These are phyloP conservation scores for Piezodorus guildinii DNA, from an alignment of 1,140 invertebrate genomes.

Conservation along the genomic window DNA sequence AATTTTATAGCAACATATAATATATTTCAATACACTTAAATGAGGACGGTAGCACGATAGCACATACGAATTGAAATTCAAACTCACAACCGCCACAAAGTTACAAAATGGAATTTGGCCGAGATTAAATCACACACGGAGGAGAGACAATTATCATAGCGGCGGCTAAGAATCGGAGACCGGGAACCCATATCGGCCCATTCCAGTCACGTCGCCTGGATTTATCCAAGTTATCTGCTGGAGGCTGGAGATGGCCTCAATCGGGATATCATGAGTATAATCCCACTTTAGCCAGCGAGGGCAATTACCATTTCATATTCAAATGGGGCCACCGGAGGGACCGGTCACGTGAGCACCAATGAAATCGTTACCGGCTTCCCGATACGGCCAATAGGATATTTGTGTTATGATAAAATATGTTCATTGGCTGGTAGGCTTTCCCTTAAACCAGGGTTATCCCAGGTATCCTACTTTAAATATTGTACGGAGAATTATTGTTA, in stretches of 20 bases:
- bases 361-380: neutral
- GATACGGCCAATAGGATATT: too few relatives aligned
- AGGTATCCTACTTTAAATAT: too few relatives aligned
- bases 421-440: too few relatives aligned
- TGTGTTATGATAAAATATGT: too few relatives aligned
- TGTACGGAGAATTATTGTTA: too few relatives aligned
- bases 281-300: neutral
- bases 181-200: neutral
- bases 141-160: neutral
- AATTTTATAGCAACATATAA: too few relatives aligned
- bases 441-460: too few relatives aligned
- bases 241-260: neutral
- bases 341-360: neutral
- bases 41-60: too few relatives aligned
- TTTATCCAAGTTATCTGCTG: constrained; percentile 4
- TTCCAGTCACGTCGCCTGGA: constrained; percentile 3
- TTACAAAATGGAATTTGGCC: too few relatives aligned
- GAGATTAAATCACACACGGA: neutral
- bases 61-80: too few relatives aligned
- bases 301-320: constrained; percentile 9
- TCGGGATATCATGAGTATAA: constrained; percentile 15
- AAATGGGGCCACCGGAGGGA: neutral
- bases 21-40: too few relatives aligned
- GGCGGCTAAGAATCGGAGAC: neutral
- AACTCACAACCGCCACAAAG: too few relatives aligned